These are phyloP conservation scores for Archivesica marissinica DNA, from an alignment of 1,140 invertebrate species.

Conservation along the genomic window DNA sequence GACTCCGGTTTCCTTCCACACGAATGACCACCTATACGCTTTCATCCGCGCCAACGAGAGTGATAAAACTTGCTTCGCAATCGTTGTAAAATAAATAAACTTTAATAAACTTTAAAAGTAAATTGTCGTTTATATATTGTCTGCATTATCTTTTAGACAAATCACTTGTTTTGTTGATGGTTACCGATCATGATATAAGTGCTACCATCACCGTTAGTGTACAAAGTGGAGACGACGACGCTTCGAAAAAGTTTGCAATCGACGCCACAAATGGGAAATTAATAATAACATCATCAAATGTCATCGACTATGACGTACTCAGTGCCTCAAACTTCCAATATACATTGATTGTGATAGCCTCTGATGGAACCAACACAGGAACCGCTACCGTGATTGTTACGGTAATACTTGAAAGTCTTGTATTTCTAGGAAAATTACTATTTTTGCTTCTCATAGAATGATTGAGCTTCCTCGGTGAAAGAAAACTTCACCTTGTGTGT, in stretches of 20 bases:
- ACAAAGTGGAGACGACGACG: conserved; percentile 59
- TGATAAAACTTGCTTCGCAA: no score
- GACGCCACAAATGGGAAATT: conserved; percentile 17
- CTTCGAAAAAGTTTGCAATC: conserved; percentile 29
- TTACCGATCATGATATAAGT: conserved; percentile 57
- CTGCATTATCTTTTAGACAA: conserved; percentile 59
- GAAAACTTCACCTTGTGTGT: no score
- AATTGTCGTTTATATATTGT: no score
- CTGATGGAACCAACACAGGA: conserved; percentile 30
- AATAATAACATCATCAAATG: conserved; percentile 37
- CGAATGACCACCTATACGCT: no score
- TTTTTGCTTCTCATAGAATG: no score
- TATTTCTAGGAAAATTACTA: no score
- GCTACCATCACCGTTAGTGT: conserved; percentile 54
- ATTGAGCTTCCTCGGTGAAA: no score
- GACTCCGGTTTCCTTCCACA: no score
- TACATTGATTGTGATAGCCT: conserved; percentile 35
- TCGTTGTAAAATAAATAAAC: no score
- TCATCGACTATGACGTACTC: conserved; percentile 52
- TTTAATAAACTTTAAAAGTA: no score
- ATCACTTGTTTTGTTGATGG: conserved; percentile 58
- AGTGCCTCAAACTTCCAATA: conserved; percentile 31
- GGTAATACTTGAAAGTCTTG: no score
- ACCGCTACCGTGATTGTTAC: conserved; percentile 67
- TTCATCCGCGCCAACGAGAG: no score